Evolutionary conservation across 1,140 invertebrate genomes (phyloP).

Genomic region (Drosophila seguyi): DNA sequence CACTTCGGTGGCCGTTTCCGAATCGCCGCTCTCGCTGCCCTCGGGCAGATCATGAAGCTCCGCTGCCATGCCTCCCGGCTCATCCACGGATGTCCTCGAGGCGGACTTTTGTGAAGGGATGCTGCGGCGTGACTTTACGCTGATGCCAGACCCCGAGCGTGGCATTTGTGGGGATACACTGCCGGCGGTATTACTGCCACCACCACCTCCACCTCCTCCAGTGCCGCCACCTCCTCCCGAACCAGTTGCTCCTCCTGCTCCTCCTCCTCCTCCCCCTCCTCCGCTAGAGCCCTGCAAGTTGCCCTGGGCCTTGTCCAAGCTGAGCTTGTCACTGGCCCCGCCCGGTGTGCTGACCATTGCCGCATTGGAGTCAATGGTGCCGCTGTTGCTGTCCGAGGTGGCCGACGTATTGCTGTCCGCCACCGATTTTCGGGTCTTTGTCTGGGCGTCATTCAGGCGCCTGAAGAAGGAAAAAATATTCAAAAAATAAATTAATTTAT

Average conservation of each 20-base stretch:
- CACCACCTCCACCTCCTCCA: slow-evolving; percentile 2
- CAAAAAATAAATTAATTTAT: not conserved
- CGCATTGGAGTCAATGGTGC: slow-evolving; percentile 75
- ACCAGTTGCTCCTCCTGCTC: slow-evolving; percentile 1
- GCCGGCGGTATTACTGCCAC: slow-evolving; percentile 35
- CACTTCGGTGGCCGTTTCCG: slow-evolving; percentile 90
- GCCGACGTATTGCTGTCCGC: slow-evolving; percentile 88
- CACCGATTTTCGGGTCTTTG: slow-evolving; percentile 84
- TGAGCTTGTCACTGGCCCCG: slow-evolving; percentile 42
- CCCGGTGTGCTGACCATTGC: slow-evolving; percentile 64
- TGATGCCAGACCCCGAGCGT: slow-evolving; percentile 85
- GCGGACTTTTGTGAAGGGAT: slow-evolving; percentile 84
- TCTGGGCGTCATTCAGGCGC: slow-evolving; percentile 82
- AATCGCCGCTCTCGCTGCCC: slow-evolving; percentile 88
- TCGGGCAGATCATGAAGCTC: slow-evolving; percentile 87
- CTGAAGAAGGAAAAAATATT: slow-evolving; percentile 21
- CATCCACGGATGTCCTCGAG: slow-evolving; percentile 87
- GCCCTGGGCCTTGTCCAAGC: slow-evolving; percentile 46
- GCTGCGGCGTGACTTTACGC: slow-evolving; percentile 84
- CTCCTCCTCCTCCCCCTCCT: not conserved
- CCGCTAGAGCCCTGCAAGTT: slow-evolving; percentile 23
- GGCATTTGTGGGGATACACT: slow-evolving; percentile 83
- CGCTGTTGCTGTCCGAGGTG: slow-evolving; percentile 86
- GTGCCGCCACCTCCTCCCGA: slow-evolving; percentile 6
- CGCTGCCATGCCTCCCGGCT: slow-evolving; percentile 85